Conservation (phyloP, 2,888 invertebrate species). For the Lithosia quadra region DNA sequence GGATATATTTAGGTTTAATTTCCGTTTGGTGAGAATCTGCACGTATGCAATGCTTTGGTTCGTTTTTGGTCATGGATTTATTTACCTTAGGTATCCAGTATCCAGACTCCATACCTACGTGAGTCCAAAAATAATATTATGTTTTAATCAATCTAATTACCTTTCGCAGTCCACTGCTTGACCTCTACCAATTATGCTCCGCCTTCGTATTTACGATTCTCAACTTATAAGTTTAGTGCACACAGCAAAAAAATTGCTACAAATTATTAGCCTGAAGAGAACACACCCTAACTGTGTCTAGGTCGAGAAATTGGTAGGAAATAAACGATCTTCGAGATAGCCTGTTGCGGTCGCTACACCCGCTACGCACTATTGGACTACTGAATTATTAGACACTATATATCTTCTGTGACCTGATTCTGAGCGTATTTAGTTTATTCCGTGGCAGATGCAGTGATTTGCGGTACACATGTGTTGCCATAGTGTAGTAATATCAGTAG, state of each 20-base stretch:
- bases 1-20: too few relatives aligned
- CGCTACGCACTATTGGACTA: slow-evolving; percentile 23
- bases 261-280: not conserved
- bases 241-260: not conserved
- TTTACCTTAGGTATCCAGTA: too few relatives aligned
- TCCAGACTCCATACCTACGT: too few relatives aligned
- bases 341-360: slow-evolving; percentile 20
- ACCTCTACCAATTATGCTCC: too few relatives aligned
- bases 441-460: slow-evolving; percentile 16
- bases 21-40: too few relatives aligned
- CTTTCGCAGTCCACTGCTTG: too few relatives aligned
- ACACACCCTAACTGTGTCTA: not conserved
- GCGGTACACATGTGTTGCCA: slow-evolving; percentile 8
- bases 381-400: slow-evolving; percentile 34
- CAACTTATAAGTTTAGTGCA: not conserved
- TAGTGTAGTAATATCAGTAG: not conserved
- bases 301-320: slow-evolving; percentile 5
- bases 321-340: slow-evolving; percentile 14
- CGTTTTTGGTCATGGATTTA: too few relatives aligned
- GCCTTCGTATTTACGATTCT: too few relatives aligned
- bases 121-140: too few relatives aligned
- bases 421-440: not conserved
- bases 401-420: slow-evolving; percentile 42
- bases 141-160: too few relatives aligned
- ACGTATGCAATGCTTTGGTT: too few relatives aligned